Evolutionary conservation across 2,888 invertebrate species (phyloP).

Genomic region (Tortricodes alternella): DNA sequence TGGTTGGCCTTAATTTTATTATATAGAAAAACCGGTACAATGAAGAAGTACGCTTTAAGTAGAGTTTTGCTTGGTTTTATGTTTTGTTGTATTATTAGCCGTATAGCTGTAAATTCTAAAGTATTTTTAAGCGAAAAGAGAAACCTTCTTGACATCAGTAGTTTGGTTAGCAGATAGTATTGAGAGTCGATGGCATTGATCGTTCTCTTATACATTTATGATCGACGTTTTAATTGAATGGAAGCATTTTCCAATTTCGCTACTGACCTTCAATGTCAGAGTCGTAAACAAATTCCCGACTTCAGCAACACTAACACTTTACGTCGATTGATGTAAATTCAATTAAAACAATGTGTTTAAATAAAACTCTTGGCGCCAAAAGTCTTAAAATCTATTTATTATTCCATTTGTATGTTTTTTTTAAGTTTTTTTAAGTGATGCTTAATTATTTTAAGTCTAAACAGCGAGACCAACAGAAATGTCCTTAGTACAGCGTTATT

Average conservation of each 20-base stretch:
- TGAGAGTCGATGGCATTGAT: not conserved
- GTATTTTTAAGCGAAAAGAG: no score
- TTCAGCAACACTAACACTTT: no score
- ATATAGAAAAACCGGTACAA: conserved; percentile 16
- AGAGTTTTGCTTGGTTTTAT: not conserved
- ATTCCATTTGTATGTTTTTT: no score
- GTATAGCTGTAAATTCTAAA: no score
- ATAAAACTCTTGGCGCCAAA: no score
- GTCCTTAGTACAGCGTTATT: not conserved
- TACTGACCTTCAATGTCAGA: conserved; percentile 51
- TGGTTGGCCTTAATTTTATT: conserved; percentile 19
- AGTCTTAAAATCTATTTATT: no score
- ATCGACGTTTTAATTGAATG: conserved; percentile 12
- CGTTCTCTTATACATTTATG: conserved; percentile 1
- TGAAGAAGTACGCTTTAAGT: not conserved
- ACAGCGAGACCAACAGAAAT: no score
- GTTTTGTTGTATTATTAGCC: not conserved
- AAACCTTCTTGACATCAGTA: not conserved
- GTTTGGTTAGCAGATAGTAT: not conserved
- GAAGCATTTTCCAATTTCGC: conserved; percentile 49
- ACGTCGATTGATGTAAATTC: no score
- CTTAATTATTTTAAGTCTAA: no score
- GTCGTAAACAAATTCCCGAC: conserved; percentile 50
- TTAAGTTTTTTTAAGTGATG: no score
- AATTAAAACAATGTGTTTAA: no score